phyloP scores from a whole-genome alignment of 1,140 invertebrate genomes.

The Drosophila busckii region DNA sequence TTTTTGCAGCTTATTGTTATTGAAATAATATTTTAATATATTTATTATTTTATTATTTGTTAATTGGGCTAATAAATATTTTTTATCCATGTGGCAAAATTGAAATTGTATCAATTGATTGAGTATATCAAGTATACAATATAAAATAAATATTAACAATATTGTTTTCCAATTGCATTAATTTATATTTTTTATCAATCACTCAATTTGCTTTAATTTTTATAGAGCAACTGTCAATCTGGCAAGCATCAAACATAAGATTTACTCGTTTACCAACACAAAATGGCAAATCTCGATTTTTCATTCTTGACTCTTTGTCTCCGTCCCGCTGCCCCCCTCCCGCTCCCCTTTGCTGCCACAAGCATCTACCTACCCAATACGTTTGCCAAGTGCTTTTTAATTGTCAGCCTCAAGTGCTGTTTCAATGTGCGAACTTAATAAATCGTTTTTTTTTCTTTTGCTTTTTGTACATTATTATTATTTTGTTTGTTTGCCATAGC shows the following conservation, averaged over 20 bases:
- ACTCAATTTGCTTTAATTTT: neutral
- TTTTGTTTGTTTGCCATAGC: conserved; percentile 27
- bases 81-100: too few species aligned
- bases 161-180: neutral
- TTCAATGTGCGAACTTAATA: conserved; percentile 74
- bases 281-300: conserved; percentile 34
- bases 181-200: too few species aligned
- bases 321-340: neutral
- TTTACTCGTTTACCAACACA: conserved; percentile 7
- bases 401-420: conserved; percentile 72
- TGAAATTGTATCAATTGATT: too few species aligned
- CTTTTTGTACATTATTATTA: conserved; percentile 28
- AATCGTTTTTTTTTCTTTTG: conserved; percentile 45
- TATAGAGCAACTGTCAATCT: neutral
- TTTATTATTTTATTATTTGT: too few species aligned
- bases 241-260: neutral
- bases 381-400: conserved; percentile 62
- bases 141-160: too few species aligned
- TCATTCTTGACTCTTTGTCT: neutral
- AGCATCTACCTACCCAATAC: neutral
- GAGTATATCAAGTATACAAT: too few species aligned
- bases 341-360: neutral
- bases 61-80: too few species aligned
- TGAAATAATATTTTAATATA: too few species aligned
- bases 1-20: too few species aligned